Evolutionary conservation across 2,113 vertebrate species (phyloP), one percentile per base, ranked within the genome.

Genomic region (Chaetodon trifascialis): DNA sequence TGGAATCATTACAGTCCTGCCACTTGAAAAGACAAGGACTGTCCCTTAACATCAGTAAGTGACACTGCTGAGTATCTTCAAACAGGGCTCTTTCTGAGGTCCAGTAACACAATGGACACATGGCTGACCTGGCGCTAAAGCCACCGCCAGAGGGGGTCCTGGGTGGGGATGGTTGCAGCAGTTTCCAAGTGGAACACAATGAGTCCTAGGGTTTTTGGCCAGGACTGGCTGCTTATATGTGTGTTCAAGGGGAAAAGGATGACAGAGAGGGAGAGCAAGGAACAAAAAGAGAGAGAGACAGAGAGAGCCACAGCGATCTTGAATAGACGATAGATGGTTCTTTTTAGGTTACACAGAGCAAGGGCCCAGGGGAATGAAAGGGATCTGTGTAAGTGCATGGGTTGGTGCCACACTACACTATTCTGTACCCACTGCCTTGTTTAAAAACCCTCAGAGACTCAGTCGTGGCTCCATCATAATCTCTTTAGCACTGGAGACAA

Each of bases 1-100:
- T 89, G 76, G 82, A 87, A 90, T 92, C 88, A 91, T 92, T 92
- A 94, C 90, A 58, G 79, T 80, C 40, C 75, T 78, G 89, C 68
- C 83, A 90, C 89, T 91, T 89, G 78, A 90, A 92, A 91, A 90
- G 91, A 93, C 92, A 89, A 89, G 86, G 42, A 85, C 83, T 90
- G 84, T 91, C 88, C 86, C 81, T 88, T 83, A 83, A 82, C 79
- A 89, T 90, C 86, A 88, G 79, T 73, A 79, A 85, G 82, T 56
- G 86, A 89, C 86, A 90, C 78, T 46, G 88, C 79, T 77, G 76
- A 76, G 74, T 59, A 83, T 40, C 68, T 89, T 91, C 90, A 89
- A 88, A 90, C 49, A 36, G 83, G 76, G 62, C 70, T 69, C 54
- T 68, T 80, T 85, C 76, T 77, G 67, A 73, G 47, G 63, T 55